Percentiles rank a stretch among this genome's conserved stretches.
phyloP scores from a whole-genome alignment of 2,888 invertebrate species.

The Exocentrus adspersus region DNA sequence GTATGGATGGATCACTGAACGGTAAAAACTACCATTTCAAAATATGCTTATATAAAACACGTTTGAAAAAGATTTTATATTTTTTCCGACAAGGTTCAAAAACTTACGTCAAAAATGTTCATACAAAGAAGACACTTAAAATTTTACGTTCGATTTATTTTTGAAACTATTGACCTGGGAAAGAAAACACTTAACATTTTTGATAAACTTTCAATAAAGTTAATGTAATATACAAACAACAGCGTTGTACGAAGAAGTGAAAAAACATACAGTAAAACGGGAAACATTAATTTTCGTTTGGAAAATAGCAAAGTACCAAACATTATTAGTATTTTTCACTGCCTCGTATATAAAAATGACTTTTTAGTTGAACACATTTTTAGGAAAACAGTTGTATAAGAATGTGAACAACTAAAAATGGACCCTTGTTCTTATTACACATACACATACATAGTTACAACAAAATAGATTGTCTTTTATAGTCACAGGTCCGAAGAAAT shows the following conservation, averaged over 20 bases:
- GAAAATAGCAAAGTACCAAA: not conserved
- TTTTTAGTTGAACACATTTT: slow-evolving; percentile 50
- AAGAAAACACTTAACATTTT: slow-evolving; percentile 32
- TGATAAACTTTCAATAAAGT: slow-evolving; percentile 46
- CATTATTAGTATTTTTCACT: slow-evolving; percentile 1
- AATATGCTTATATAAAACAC: slow-evolving; percentile 23
- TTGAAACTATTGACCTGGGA: slow-evolving; percentile 11
- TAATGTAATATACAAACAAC: slow-evolving; percentile 46
- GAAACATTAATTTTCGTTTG: not conserved
- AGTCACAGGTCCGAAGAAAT: slow-evolving; percentile 36
- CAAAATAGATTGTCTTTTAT: slow-evolving; percentile 52
- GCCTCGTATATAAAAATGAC: slow-evolving; percentile 29
- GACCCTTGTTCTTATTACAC: slow-evolving; percentile 47
- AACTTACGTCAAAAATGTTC: slow-evolving; percentile 30
- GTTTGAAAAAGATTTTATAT: slow-evolving; percentile 2
- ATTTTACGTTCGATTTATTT: slow-evolving; percentile 2
- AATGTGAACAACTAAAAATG: slow-evolving; percentile 47
- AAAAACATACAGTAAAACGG: not conserved
- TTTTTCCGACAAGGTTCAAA: slow-evolving; percentile 16
- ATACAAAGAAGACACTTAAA: slow-evolving; percentile 4
- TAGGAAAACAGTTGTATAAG: not conserved
- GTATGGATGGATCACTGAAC: slow-evolving; percentile 46
- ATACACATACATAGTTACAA: slow-evolving; percentile 41
- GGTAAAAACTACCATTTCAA: slow-evolving; percentile 33
- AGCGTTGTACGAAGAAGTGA: slow-evolving; percentile 27